Conservation (phyloP, 2,113 vertebrate species). For the Pseudonaja textilis region DNA sequence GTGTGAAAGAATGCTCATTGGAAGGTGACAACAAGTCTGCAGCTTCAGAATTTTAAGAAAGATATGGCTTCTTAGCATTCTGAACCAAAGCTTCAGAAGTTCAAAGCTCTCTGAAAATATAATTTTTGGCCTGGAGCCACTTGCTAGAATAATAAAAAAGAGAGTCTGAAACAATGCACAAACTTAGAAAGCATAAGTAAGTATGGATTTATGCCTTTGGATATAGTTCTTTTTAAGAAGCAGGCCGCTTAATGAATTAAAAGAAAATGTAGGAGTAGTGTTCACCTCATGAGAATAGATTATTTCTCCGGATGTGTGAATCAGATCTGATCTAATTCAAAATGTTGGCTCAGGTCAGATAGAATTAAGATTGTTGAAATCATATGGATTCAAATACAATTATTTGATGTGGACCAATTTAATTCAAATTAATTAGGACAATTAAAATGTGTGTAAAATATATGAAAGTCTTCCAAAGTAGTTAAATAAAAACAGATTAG, state of each 20-base stretch:
- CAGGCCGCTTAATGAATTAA: neutral
- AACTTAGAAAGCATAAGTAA: neutral
- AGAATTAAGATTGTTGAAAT: neutral
- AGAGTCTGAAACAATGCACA: neutral
- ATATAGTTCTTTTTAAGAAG: neutral
- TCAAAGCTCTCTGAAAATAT: neutral
- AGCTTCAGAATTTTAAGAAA: neutral
- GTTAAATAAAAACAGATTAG: neutral
- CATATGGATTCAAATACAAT: neutral
- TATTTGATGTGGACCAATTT: neutral
- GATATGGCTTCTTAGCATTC: neutral
- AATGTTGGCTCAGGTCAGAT: neutral
- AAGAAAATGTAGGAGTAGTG: neutral
- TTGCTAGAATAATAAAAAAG: neutral
- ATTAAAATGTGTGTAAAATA: neutral
- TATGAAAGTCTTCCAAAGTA: neutral
- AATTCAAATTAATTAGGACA: neutral
- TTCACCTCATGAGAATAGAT: neutral
- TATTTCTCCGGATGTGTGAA: neutral
- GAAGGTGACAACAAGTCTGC: neutral
- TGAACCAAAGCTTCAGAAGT: neutral
- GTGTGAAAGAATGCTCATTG: neutral
- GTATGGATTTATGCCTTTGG: neutral
- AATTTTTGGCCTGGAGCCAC: neutral
- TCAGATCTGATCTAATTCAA: neutral